These are phyloP conservation scores for Dunckerocampus dactyliophorus DNA, from an alignment of 2,113 vertebrate genomes.

Conservation along the genomic window DNA sequence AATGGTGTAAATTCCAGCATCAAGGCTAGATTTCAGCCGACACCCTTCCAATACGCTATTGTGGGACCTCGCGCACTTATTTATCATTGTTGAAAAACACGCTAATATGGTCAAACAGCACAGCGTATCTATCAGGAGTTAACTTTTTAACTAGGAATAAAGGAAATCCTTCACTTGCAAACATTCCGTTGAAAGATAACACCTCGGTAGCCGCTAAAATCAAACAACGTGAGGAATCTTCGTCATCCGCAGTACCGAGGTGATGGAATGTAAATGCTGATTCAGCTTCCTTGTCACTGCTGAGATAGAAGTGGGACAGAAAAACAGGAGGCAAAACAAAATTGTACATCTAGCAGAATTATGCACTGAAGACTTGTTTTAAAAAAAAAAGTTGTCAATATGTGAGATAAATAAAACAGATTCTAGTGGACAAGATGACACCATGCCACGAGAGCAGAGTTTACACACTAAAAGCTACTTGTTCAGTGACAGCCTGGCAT, in stretches of 20 bases:
- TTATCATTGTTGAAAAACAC: too few species aligned
- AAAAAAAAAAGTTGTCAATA: background rate
- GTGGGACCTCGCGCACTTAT: too few species aligned
- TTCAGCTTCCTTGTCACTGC: background rate
- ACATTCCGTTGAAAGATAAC: background rate
- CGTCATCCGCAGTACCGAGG: background rate
- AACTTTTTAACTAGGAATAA: background rate
- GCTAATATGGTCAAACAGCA: too few species aligned
- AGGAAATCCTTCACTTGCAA: too few species aligned
- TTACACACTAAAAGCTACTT: conserved; percentile 4
- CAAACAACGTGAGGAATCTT: background rate
- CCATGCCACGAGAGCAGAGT: background rate
- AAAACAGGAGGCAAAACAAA: background rate
- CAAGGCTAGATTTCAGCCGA: too few species aligned
- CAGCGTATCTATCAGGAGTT: too few species aligned
- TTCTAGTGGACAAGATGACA: conserved; percentile 6
- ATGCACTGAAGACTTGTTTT: too few species aligned
- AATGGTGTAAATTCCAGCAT: too few species aligned
- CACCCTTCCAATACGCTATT: too few species aligned
- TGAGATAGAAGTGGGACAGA: background rate
- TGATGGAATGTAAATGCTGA: background rate
- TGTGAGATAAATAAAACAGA: background rate
- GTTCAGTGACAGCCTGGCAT: conserved; percentile 8
- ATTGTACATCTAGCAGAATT: background rate
- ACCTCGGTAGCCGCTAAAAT: background rate